Conservation (phyloP, 2,888 invertebrate genomes). For the Phasia obesa region DNA sequence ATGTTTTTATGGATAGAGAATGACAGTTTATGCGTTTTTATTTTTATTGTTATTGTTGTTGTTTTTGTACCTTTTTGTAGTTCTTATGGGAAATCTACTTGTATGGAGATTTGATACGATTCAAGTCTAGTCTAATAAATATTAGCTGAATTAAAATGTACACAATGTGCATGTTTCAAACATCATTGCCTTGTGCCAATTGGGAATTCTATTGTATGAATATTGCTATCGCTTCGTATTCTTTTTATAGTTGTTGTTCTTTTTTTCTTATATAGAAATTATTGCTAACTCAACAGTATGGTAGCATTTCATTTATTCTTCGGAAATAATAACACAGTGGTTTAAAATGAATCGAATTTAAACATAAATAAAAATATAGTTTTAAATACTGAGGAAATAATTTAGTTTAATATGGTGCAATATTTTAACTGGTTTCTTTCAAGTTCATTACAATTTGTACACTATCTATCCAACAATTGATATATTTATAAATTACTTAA, state of each 20-base stretch:
- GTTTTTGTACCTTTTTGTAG: constrained; percentile 17
- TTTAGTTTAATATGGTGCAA: too few relatives aligned
- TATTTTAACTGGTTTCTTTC: too few relatives aligned
- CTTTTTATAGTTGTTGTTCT: constrained; percentile 45
- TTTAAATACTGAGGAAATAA: background rate
- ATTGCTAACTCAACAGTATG: constrained; percentile 70
- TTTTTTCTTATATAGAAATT: constrained; percentile 45
- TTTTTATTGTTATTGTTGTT: constrained; percentile 18
- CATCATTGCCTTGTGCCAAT: constrained; percentile 60
- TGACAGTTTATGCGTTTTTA: constrained; percentile 48
- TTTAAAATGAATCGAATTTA: background rate
- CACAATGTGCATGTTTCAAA: constrained; percentile 46
- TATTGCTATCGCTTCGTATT: constrained; percentile 25
- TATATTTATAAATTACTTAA: too few relatives aligned
- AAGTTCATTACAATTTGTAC: too few relatives aligned
- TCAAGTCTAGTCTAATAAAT: constrained; percentile 66
- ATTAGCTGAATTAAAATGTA: constrained; percentile 17
- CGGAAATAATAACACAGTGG: constrained; percentile 26
- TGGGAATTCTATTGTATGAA: constrained; percentile 64
- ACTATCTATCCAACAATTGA: too few relatives aligned
- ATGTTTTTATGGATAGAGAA: constrained; percentile 26
- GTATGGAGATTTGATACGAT: constrained; percentile 54
- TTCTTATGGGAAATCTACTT: constrained; percentile 61
- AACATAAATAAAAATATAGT: background rate
- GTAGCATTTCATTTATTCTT: constrained; percentile 55